A percentile compares a stretch with the other conserved stretches of the same genome.
phyloP scores from a whole-genome alignment of 2,113 vertebrate genomes.

The Toxostoma redivivum region DNA sequence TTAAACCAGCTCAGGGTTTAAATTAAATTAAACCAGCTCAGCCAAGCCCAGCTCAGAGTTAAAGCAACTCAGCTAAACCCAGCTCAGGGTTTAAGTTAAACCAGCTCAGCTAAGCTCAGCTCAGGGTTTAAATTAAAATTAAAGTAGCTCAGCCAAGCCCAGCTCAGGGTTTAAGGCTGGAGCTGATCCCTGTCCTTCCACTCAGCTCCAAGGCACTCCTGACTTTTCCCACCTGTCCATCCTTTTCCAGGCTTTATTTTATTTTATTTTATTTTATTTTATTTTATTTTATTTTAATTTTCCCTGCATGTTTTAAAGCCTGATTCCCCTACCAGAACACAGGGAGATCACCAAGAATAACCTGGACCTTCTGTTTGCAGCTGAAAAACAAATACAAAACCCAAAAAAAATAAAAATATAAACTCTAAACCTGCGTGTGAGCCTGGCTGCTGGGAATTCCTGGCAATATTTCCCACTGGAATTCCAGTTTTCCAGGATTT shows the following conservation, averaged over 20 bases:
- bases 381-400: background rate
- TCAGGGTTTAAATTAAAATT: too few species aligned
- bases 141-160: background rate
- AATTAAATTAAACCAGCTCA: too few species aligned
- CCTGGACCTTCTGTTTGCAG: background rate
- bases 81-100: too few species aligned
- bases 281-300: too few species aligned
- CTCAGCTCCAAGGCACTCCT: background rate
- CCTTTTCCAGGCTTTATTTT: background rate
- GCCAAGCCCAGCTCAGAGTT: background rate
- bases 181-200: background rate
- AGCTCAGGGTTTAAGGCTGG: background rate
- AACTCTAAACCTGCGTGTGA: background rate
- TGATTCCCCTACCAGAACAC: fast-evolving
- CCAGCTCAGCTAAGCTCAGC: background rate
- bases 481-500: background rate
- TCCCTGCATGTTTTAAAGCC: background rate
- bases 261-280: background rate
- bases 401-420: background rate
- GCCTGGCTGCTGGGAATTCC: background rate
- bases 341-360: background rate
- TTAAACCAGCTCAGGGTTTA: too few species aligned
- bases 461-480: background rate
- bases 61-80: too few species aligned
- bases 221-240: background rate